Base-by-base conservation (phyloP, 2,888 invertebrate species). In the Chymomyza caudatula region DNA sequence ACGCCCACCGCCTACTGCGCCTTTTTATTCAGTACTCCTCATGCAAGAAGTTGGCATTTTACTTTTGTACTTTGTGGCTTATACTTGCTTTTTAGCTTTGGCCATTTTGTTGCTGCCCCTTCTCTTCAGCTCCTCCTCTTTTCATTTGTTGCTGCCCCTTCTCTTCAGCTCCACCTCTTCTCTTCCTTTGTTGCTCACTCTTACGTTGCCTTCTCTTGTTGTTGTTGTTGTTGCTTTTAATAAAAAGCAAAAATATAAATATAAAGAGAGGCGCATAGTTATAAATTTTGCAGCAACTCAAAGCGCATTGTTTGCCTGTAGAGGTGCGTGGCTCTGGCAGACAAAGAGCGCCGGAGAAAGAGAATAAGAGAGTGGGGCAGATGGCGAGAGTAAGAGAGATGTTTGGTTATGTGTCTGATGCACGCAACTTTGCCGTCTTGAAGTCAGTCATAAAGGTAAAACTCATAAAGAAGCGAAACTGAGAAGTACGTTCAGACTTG, bases 61-160 rank as follows among this genome's bases (percentile, higher is more conserved):
- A 84, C 85, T 84, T 80, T 81, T 81, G 73, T 74, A 84, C 79
- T 80, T 80, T 80, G 79, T 84, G 79, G 79, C 85, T 80, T 79
- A 81, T 76, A 37, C 81, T 69, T 84, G 82, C 85, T 82, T 83
- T 81, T 84, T 79, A 71, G 78, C 78, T 79, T 75, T 71, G 78
- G 78, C 84, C 78, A 81, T 79, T 79, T 67, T 37, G 2, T 37
- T 37, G 29, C 29, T 11, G 29, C 2, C 2, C 29, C 29, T 8
- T 37, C 29, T 4, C 8, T 37, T 25, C n/a, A n/a, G 25, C 25
- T 25, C 2, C 11, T 2, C 29, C 8, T 11, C 29, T n/a, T n/a
- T n/a, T n/a, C n/a, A n/a, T 79, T 67, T 37, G 2, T 37, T 37
- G 29, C 29, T 11, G 29, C 2, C 2, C 29, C 29, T 8, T 37